phyloP scores from a whole-genome alignment of 2,113 vertebrate species.

The Ibidorhyncha struthersii region DNA sequence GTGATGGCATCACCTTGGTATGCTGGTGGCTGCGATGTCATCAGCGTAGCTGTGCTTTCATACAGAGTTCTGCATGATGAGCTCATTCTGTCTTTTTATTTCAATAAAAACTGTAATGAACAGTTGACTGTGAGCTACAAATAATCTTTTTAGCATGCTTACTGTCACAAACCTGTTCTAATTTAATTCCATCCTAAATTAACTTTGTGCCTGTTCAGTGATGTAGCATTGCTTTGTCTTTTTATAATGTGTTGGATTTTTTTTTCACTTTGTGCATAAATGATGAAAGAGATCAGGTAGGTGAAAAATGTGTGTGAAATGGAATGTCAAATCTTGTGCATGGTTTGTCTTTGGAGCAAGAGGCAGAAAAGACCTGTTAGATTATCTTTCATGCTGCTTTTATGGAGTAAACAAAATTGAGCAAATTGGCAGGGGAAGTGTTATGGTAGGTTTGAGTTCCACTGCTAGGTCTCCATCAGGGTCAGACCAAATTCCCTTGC shows the following conservation, averaged over 20 bases:
- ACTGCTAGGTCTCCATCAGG: not conserved
- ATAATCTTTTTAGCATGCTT: not conserved
- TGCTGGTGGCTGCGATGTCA: not conserved
- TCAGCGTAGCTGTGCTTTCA: not conserved
- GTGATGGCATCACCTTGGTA: not conserved
- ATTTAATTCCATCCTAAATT: not conserved
- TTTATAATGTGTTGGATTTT: not conserved
- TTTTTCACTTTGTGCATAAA: not conserved
- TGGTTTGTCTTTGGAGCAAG: not conserved
- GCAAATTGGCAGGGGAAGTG: not conserved
- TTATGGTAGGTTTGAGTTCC: not conserved
- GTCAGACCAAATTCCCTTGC: not conserved
- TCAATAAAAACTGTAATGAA: not conserved
- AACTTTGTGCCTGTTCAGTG: not conserved
- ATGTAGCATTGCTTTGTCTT: not conserved
- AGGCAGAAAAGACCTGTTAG: not conserved
- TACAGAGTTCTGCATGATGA: not conserved
- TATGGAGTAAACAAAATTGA: not conserved
- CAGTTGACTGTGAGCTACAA: not conserved
- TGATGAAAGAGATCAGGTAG: not conserved
- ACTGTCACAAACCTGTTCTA: not conserved
- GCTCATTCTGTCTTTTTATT: not conserved
- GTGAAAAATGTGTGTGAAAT: not conserved
- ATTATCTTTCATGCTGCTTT: not conserved
- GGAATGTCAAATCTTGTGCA: not conserved